phyloP scores from a whole-genome alignment of 2,797 vertebrate species.

The Myiotriccus ornatus region DNA sequence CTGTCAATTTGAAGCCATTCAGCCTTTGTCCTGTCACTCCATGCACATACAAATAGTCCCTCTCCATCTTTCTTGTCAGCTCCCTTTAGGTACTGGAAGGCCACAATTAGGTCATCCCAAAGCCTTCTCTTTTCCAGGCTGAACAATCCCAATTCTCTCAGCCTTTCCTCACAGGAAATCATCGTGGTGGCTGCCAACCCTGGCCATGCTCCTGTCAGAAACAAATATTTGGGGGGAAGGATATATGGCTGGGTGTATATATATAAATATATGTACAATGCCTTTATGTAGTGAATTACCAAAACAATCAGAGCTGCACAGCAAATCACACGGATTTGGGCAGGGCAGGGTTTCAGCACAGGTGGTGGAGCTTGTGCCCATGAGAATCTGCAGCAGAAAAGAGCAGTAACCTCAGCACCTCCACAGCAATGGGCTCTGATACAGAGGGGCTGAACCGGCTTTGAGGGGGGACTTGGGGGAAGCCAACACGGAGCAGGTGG shows the following conservation, averaged over 20 bases:
- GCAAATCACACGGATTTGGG: neutral
- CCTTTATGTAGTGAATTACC: neutral
- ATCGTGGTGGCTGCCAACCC: neutral
- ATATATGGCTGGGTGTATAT: neutral
- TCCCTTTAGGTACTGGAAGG: neutral
- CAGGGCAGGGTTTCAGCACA: fast-evolving
- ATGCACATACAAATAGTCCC: neutral
- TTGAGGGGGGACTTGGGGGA: neutral
- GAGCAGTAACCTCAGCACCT: neutral
- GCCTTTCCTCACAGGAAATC: neutral
- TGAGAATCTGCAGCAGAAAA: neutral
- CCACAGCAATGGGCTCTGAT: neutral
- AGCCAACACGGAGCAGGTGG: conserved; percentile 23
- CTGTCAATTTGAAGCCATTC: neutral
- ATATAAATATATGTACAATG: neutral
- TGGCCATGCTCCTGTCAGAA: neutral
- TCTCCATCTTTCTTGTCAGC: neutral
- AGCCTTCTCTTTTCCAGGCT: neutral
- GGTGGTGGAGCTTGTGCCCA: fast-evolving
- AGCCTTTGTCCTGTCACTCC: neutral
- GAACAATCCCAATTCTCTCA: neutral
- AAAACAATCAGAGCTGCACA: fast-evolving
- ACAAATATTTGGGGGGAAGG: neutral
- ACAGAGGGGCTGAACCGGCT: neutral
- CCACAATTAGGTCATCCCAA: neutral